phyloP scores from a whole-genome alignment of 2,888 invertebrate species.

The Thalpophila matura region DNA sequence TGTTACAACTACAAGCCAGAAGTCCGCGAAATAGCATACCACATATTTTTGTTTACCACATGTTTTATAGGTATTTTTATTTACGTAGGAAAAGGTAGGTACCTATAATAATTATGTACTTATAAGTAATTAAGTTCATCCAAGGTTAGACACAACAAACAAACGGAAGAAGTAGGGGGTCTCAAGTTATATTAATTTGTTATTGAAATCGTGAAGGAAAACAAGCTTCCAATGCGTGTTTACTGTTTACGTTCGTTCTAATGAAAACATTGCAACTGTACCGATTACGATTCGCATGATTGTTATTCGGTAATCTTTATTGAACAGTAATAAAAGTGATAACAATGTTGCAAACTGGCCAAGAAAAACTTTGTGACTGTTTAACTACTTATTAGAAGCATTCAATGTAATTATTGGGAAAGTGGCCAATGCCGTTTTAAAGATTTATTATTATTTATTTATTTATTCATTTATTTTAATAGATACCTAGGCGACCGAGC shows the following conservation, averaged over 20 bases:
- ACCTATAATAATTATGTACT: no score
- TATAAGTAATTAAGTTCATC: slow-evolving; percentile 8
- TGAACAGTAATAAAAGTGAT: slow-evolving; percentile 4
- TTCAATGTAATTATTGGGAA: not conserved
- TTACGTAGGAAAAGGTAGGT: not conserved
- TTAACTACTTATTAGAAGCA: not conserved
- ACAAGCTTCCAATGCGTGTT: slow-evolving; percentile 22
- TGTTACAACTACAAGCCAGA: not conserved
- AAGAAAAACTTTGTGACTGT: slow-evolving; percentile 7
- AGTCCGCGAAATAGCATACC: not conserved
- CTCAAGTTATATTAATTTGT: slow-evolving; percentile 1
- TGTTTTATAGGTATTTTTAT: not conserved
- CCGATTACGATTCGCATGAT: slow-evolving; percentile 28
- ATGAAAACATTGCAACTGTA: slow-evolving; percentile 23
- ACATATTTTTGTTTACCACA: no score
- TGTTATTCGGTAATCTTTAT: slow-evolving; percentile 12
- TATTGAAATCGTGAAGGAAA: slow-evolving; percentile 20
- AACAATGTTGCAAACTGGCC: slow-evolving; percentile 26
- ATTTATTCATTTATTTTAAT: no score
- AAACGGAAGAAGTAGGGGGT: not conserved
- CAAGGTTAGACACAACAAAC: slow-evolving; percentile 11
- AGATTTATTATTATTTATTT: no score
- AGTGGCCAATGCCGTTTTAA: not conserved
- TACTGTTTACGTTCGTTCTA: slow-evolving; percentile 25
- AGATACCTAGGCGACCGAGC: no score